These are phyloP conservation scores for Campylorhamphus procurvoides DNA, from an alignment of 2,113 vertebrate genomes.

Conservation along the genomic window DNA sequence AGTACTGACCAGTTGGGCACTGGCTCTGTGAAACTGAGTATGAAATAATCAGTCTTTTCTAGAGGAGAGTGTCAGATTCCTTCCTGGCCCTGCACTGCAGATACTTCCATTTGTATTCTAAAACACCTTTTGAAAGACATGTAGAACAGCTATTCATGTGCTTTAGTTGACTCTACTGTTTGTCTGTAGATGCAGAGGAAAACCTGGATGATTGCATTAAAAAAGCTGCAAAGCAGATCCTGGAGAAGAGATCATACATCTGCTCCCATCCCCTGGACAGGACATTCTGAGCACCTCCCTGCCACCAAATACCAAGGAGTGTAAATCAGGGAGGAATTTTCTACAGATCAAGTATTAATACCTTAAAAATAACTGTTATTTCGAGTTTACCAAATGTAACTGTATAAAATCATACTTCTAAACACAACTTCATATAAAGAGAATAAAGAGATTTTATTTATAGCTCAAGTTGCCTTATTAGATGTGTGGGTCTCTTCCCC, in stretches of 20 bases:
- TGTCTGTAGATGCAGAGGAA: conserved; percentile 81
- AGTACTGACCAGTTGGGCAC: accelerated
- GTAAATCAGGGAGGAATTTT: not conserved
- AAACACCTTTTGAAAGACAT: not conserved
- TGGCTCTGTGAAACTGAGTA: not conserved
- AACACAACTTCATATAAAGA: not conserved
- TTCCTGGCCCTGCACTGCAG: not conserved
- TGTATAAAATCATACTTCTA: not conserved
- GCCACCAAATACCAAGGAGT: not conserved
- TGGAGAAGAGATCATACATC: conserved; percentile 85
- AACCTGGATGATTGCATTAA: conserved; percentile 89
- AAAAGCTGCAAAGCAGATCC: conserved; percentile 86
- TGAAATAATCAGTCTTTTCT: not conserved
- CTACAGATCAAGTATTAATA: not conserved
- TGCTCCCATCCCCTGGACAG: conserved; percentile 93
- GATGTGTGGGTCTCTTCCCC: accelerated
- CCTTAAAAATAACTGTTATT: not conserved
- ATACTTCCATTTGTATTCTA: not conserved
- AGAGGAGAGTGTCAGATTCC: not conserved
- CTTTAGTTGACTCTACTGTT: not conserved
- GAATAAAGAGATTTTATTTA: not conserved
- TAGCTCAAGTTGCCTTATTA: not conserved
- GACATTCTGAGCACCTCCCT: conserved; percentile 73
- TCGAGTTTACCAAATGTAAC: not conserved
- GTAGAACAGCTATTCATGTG: not conserved